Conservation (phyloP, 1,140 invertebrate species). For the Aphelinus certus region DNA sequence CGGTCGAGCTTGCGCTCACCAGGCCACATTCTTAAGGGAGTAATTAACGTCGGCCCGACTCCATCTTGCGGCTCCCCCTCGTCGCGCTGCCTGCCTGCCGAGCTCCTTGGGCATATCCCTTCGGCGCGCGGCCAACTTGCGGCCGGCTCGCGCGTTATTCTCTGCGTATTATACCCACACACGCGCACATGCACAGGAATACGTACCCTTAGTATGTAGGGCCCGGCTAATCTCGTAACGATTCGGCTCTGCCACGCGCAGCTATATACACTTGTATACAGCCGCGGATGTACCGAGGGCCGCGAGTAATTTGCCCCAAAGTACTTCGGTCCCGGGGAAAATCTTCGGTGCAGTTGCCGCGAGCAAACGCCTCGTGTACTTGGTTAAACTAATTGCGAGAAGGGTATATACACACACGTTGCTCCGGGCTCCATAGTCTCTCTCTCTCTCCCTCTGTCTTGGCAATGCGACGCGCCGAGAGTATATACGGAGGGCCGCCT, state of each 20-base stretch:
- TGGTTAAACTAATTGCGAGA: conserved; percentile 33
- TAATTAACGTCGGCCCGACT: conserved; percentile 29
- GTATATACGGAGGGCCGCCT: too few relatives aligned
- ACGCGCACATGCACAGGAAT: too few relatives aligned
- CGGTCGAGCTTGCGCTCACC: not conserved
- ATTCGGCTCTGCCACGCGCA: not conserved
- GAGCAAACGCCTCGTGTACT: conserved; percentile 15
- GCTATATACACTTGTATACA: too few relatives aligned
- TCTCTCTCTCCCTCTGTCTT: not conserved
- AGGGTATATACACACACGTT: not conserved
- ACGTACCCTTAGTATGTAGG: too few relatives aligned
- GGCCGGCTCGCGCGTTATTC: not conserved
- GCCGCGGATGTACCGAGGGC: too few relatives aligned
- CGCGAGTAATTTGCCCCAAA: too few relatives aligned
- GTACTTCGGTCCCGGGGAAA: too few relatives aligned
- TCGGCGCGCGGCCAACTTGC: not conserved
- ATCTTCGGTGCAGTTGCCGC: too few relatives aligned
- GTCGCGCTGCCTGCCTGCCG: too few relatives aligned
- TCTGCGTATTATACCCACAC: not conserved
- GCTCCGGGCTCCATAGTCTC: not conserved
- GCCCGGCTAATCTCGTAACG: conserved; percentile 28
- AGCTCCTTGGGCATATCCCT: not conserved
- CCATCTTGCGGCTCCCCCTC: too few relatives aligned
- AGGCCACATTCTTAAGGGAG: conserved; percentile 27
- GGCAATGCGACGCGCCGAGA: conserved; percentile 6